Evolutionary conservation across 2,797 vertebrate species (phyloP).

Genomic region (Acrocephalus scirpaceus): DNA sequence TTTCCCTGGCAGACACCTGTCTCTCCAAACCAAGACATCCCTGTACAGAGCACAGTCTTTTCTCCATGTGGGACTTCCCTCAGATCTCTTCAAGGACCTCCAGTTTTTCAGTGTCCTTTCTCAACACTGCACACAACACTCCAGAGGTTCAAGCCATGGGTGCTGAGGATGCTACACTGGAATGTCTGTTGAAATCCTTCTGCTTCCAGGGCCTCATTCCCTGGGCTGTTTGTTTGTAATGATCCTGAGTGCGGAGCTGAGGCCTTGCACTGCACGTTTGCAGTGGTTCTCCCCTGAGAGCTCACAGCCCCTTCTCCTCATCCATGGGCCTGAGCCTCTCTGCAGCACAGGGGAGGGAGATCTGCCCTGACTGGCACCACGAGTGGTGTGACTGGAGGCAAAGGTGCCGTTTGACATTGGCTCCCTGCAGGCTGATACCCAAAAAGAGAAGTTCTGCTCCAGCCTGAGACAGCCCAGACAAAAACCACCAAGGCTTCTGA

Average conservation of each 20-base stretch:
- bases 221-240: background rate
- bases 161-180: background rate
- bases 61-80: background rate
- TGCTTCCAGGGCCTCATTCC: background rate
- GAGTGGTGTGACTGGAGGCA: background rate
- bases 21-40: too few species aligned
- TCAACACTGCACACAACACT: background rate
- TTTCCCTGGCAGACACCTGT: too few species aligned
- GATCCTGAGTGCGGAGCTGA: background rate
- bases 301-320: background rate
- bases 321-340: background rate
- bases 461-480: background rate
- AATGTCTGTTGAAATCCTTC: background rate
- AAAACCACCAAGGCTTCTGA: background rate
- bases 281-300: background rate
- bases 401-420: background rate
- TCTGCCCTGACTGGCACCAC: rapidly evolving
- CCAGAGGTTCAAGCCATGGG: background rate
- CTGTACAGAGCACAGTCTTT: background rate
- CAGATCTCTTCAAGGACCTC: background rate
- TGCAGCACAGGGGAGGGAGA: background rate
- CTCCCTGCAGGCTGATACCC: background rate
- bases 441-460: background rate
- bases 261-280: rapidly evolving
- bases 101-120: background rate